Evolutionary conservation across 2,113 vertebrate genomes (phyloP).

Genomic region (Sorex araneus): DNA sequence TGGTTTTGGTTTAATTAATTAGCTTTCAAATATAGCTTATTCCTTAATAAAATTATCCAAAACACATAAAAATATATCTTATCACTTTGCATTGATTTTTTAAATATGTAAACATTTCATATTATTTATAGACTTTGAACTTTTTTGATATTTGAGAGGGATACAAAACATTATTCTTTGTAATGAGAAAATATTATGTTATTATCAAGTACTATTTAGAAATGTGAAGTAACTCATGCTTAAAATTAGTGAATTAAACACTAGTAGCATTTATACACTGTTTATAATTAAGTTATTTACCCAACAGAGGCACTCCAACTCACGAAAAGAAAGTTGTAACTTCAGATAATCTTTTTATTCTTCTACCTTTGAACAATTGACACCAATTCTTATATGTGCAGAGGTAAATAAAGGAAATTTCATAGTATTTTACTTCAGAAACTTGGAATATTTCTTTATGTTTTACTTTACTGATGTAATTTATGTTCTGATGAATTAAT

Average conservation of each 20-base stretch:
- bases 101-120: not conserved
- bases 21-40: not conserved
- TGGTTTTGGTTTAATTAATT: not conserved
- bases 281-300: constrained; percentile 52
- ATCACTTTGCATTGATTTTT: constrained; percentile 7
- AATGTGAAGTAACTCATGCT: constrained; percentile 10
- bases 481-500: not conserved
- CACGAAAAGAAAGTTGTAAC: not conserved
- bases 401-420: not conserved
- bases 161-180: not conserved
- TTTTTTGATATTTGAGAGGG: constrained; percentile 8
- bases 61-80: not conserved
- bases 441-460: not conserved
- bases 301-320: not conserved
- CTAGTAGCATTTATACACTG: not conserved
- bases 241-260: constrained; percentile 57
- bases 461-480: not conserved
- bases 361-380: not conserved
- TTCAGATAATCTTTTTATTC: constrained; percentile 6
- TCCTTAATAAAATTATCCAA: not conserved
- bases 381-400: not conserved
- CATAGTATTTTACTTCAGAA: not conserved
- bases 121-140: not conserved
- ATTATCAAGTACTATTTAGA: constrained; percentile 38
- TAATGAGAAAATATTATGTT: constrained; percentile 43